Conservation (phyloP, 2,888 invertebrate species). For the Ectobius pallidus region DNA sequence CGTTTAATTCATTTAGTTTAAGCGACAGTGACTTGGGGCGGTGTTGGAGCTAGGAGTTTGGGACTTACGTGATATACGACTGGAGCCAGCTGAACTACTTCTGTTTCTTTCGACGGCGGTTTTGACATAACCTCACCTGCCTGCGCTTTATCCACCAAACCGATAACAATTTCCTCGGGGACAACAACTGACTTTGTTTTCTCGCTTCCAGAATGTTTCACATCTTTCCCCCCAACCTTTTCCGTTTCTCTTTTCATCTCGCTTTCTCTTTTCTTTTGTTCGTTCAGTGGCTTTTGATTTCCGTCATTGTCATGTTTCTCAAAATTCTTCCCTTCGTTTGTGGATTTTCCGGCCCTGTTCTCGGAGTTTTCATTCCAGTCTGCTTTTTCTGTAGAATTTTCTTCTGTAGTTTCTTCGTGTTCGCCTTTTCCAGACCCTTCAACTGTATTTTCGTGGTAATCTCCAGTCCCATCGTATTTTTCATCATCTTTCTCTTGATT, state of each 20-base stretch:
- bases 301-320: not conserved
- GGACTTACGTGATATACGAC: constrained; percentile 6
- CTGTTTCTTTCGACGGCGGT: not conserved
- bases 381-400: not conserved
- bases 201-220: not conserved
- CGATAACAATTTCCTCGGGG: not conserved
- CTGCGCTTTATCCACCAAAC: not conserved
- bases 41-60: not conserved
- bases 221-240: not conserved
- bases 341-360: not conserved
- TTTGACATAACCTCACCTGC: not conserved
- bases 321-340: not conserved
- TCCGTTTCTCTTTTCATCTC: not conserved
- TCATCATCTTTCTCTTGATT: not conserved
- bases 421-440: not conserved
- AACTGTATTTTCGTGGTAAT: not conserved
- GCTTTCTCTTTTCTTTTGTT: not conserved
- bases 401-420: not conserved
- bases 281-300: not conserved
- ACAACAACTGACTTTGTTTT: not conserved
- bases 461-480: not conserved
- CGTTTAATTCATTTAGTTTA: no score
- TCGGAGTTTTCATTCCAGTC: not conserved
- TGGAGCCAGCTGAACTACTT: constrained; percentile 2
- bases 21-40: not conserved